Evolutionary conservation across 1,140 invertebrate genomes (phyloP), one percentile per base, ranked within the genome.

Genomic region (Papilio polytes): DNA sequence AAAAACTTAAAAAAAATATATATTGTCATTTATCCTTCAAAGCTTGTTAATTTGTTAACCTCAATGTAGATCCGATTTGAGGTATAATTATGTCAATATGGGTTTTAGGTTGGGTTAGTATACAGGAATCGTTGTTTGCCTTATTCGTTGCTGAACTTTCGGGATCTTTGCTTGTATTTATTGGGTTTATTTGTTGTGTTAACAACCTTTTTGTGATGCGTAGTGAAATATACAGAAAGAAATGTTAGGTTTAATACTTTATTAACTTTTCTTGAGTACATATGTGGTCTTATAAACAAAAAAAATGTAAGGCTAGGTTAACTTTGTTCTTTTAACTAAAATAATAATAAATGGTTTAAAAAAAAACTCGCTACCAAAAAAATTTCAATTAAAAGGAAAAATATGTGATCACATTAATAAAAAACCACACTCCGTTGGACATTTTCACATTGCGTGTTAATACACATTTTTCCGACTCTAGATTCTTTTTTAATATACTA

Each of bases 51-150:
- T 9, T 20, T 78, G 76, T 31, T 78, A 41, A 78, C 51, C 53
- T 12, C 56, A 78, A n/a, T 8, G 36, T 78, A 78, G 8, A 83
- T 83, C 66, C 81, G 80, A 81, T 83, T 82, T 83, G 81, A 86
- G 83, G 84, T 84, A 89, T 89, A 89, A 89, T 88, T 89, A 89
- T 86, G 83, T 86, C 83, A 79, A 83, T 81, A 84, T 83, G 83
- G 77, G 74, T 84, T 82, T 83, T 83, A 78, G 82, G 84, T 80
- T 80, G 84, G 74, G 82, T 83, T 81, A 84, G 80, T 80, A 84
- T 72, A 73, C 76, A 78, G 36, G 22, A 59, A 63, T 63, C 76
- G 36, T 78, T 78, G 53, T 78, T 78, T 66, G 77, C 31, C 44
- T 78, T 26, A 78, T 66, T 59, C 36, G 36, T 78, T 66, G 41